Evolutionary conservation across 2,113 vertebrate species (phyloP).

Genomic region (Aythya baeri): DNA sequence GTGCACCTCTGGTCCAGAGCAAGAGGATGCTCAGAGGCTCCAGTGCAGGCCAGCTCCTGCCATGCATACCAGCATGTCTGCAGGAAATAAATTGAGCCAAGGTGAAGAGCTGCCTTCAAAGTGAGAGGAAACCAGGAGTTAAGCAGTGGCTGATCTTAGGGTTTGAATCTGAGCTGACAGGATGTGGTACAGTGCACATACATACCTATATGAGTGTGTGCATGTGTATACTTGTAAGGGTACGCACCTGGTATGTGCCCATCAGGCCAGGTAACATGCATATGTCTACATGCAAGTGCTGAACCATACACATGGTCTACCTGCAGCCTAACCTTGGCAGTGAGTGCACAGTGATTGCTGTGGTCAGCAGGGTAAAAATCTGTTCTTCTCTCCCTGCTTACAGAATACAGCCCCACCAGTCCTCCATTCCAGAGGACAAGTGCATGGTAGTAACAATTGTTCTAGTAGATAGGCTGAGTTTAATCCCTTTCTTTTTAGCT

Average conservation of each 20-base stretch:
- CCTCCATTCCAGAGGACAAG: not conserved
- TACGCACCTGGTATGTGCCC: fast-evolving
- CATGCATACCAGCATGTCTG: not conserved
- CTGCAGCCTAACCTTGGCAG: not conserved
- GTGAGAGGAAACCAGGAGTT: not conserved
- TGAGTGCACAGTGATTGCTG: not conserved
- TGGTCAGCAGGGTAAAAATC: no score
- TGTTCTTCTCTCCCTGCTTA: not conserved
- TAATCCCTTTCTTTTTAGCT: not conserved
- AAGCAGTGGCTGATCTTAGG: not conserved
- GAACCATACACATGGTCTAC: not conserved
- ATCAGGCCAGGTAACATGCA: fast-evolving
- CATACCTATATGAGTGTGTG: fast-evolving
- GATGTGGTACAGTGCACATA: fast-evolving
- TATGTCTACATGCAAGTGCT: not conserved
- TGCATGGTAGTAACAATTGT: not conserved
- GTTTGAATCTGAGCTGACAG: not conserved
- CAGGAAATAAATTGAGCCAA: not conserved
- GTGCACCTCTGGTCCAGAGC: not conserved
- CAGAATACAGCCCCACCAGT: not conserved
- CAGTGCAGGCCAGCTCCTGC: not conserved
- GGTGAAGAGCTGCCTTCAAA: not conserved
- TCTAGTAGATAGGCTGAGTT: not conserved
- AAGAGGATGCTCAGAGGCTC: not conserved
- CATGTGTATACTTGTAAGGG: no score